These are phyloP conservation scores for Ranitomeya imitator DNA, from an alignment of 2,113 vertebrate species.

Conservation along the genomic window DNA sequence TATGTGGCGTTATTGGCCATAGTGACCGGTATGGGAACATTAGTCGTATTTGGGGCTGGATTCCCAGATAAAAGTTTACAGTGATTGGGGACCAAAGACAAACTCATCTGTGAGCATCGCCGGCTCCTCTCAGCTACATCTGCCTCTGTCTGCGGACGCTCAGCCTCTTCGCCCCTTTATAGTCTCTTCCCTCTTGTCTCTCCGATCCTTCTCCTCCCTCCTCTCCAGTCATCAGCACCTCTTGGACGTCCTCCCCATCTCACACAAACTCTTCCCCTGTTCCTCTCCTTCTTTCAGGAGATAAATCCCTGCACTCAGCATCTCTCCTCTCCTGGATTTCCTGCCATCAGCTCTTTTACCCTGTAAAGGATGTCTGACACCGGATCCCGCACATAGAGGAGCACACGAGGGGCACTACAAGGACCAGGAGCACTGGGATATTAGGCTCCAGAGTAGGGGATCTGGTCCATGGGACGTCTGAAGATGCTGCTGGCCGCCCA, in stretches of 20 bases:
- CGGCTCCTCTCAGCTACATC: not conserved
- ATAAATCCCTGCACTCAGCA: conserved; percentile 46
- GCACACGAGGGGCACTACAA: not conserved
- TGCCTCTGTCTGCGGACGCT: not conserved
- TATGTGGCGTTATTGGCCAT: too few species aligned
- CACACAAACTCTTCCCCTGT: conserved; percentile 16
- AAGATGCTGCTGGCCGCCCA: conserved; percentile 32
- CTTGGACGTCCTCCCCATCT: conserved; percentile 22
- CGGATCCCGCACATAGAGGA: conserved; percentile 27
- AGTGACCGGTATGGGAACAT: not conserved
- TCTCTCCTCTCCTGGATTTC: conserved; percentile 38
- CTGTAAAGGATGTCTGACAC: conserved; percentile 48
- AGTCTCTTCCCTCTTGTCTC: not conserved
- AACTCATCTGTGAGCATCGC: too few species aligned
- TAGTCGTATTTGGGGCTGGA: not conserved
- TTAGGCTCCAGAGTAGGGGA: not conserved
- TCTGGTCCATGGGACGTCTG: conserved; percentile 6
- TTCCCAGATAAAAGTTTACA: not conserved
- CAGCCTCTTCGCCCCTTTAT: conserved; percentile 1
- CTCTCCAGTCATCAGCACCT: conserved; percentile 22
- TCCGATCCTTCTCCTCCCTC: conserved; percentile 5
- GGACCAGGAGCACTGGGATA: not conserved
- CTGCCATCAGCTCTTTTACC: conserved; percentile 52
- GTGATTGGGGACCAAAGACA: too few species aligned
- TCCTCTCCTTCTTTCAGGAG: not conserved